phyloP scores from a whole-genome alignment of 2,113 vertebrate species.

The Gymnobelideus leadbeateri region DNA sequence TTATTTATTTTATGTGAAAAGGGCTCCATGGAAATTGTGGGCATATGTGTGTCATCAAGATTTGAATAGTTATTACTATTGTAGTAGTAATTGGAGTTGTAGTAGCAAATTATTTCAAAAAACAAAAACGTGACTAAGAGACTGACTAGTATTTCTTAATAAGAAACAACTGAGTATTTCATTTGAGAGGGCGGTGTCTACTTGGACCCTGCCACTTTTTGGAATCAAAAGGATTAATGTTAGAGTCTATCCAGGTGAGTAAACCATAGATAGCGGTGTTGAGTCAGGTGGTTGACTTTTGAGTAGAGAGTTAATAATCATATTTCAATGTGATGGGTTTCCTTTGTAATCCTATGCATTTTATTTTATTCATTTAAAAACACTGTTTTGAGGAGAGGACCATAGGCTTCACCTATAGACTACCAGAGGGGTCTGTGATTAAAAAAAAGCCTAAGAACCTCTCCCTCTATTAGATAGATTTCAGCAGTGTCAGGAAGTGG shows the following conservation, averaged over 20 bases:
- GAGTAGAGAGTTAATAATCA: background rate
- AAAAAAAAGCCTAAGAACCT: too few species aligned
- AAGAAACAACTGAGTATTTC: background rate
- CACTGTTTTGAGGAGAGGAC: too few species aligned
- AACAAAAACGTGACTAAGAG: background rate
- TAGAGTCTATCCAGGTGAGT: constrained; percentile 9
- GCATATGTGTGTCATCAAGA: background rate
- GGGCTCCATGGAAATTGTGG: background rate
- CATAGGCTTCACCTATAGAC: too few species aligned
- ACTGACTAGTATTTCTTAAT: constrained; percentile 19
- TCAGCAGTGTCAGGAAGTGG: too few species aligned
- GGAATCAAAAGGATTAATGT: background rate
- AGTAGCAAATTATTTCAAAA: constrained; percentile 36
- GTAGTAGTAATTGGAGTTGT: background rate
- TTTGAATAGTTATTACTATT: background rate
- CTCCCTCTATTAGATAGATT: too few species aligned
- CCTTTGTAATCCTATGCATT: too few species aligned
- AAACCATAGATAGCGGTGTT: constrained; percentile 29
- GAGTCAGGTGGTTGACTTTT: constrained; percentile 18
- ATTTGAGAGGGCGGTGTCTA: constrained; percentile 6
- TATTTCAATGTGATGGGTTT: background rate
- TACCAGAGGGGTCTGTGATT: too few species aligned
- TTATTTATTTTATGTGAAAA: background rate
- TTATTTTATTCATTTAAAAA: too few species aligned
- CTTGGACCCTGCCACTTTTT: background rate